phyloP scores from a whole-genome alignment of 2,797 vertebrate species.

The Hypotaenidia okinawae region DNA sequence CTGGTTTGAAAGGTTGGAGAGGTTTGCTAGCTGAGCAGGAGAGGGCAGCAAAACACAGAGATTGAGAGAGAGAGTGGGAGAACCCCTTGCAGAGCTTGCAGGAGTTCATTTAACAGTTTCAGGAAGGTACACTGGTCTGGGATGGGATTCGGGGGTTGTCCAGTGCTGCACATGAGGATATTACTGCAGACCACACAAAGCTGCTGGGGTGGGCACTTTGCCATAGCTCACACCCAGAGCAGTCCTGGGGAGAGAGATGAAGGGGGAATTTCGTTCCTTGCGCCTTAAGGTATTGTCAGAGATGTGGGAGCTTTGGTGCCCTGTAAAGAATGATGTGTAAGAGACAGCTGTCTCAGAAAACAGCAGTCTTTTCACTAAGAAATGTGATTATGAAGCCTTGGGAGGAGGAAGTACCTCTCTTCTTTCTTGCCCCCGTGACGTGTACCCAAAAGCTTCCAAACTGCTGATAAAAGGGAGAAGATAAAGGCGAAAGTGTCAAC shows the following conservation, averaged over 20 bases:
- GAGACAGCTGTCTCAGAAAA: background rate
- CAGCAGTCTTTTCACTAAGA: background rate
- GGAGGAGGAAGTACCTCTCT: background rate
- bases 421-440: background rate
- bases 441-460: background rate
- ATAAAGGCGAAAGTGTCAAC: background rate
- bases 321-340: background rate
- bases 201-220: background rate
- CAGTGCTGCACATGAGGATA: background rate
- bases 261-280: background rate
- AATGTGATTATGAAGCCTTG: background rate
- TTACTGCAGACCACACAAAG: background rate
- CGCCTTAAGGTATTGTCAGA: background rate
- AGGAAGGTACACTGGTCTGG: background rate
- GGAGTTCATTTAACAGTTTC: background rate
- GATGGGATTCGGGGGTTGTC: background rate
- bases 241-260: background rate
- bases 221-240: background rate
- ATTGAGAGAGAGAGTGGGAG: background rate
- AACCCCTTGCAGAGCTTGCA: background rate
- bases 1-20: background rate
- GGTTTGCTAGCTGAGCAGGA: constrained; percentile 56
- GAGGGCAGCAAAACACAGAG: constrained; percentile 67
- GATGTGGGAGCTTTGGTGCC: background rate
- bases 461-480: background rate